A percentile compares a stretch with the other conserved stretches of the same genome.
These are phyloP conservation scores for Gymnarchus niloticus DNA, from an alignment of 2,113 vertebrate genomes.

Conservation along the genomic window DNA sequence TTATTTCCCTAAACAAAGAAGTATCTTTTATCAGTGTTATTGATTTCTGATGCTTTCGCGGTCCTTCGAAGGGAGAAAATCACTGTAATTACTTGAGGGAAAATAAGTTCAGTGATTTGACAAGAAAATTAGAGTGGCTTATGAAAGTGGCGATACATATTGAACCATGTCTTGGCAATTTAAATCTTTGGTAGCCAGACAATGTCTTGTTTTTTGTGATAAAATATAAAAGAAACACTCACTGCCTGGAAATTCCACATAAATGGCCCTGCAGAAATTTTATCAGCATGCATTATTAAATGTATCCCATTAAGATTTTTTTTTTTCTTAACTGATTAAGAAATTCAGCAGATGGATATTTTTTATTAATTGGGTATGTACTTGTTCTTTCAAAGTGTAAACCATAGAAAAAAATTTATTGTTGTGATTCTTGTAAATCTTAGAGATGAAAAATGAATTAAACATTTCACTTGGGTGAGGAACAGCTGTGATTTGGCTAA, in stretches of 20 bases:
- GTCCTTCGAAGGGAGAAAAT: background rate
- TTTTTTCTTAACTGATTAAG: background rate
- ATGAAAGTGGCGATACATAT: background rate
- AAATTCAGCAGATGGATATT: background rate
- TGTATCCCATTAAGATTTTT: background rate
- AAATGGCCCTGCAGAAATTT: background rate
- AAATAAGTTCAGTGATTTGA: slow-evolving; percentile 16
- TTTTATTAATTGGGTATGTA: background rate
- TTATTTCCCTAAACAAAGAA: background rate
- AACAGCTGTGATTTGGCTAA: background rate
- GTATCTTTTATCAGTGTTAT: slow-evolving; percentile 5
- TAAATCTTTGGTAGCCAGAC: background rate
- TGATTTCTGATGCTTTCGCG: background rate
- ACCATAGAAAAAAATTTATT: background rate
- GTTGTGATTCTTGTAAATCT: background rate
- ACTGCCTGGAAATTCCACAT: background rate
- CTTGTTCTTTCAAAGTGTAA: background rate
- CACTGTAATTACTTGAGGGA: slow-evolving; percentile 3
- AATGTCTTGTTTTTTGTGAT: background rate
- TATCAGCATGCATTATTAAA: background rate
- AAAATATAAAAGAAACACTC: background rate
- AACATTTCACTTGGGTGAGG: background rate
- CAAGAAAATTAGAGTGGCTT: slow-evolving; percentile 8
- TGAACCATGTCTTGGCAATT: background rate
- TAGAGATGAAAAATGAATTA: background rate